Evolutionary conservation across 2,888 invertebrate species (phyloP).

Genomic region (Nasonia oneida): DNA sequence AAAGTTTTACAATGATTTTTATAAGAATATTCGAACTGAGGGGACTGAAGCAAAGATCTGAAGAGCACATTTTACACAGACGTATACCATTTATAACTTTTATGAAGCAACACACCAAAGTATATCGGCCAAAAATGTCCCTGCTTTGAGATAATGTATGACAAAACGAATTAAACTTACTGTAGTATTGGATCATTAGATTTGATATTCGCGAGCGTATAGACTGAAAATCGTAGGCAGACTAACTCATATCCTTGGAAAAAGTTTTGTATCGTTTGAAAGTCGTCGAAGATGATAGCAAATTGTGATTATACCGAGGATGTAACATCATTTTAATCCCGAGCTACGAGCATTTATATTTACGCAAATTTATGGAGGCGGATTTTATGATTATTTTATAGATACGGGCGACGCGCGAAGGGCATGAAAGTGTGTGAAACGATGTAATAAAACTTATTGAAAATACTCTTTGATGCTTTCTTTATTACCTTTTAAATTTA

Average conservation of each 20-base stretch:
- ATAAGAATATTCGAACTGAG: constrained; percentile 22
- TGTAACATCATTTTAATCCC: constrained; percentile 38
- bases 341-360: constrained; percentile 50
- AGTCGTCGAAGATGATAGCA: constrained; percentile 36
- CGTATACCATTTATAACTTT: constrained; percentile 13
- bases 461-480: constrained; percentile 37
- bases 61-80: background rate
- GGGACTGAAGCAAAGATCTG: constrained; percentile 6
- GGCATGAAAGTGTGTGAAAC: constrained; percentile 48
- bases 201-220: constrained; percentile 54
- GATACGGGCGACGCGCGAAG: background rate
- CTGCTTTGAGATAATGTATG: constrained; percentile 31
- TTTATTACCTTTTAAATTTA: constrained; percentile 65
- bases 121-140: constrained; percentile 65
- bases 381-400: constrained; percentile 26
- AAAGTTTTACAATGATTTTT: constrained; percentile 21
- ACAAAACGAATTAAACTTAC: constrained; percentile 18
- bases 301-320: constrained; percentile 54
- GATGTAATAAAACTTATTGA: constrained; percentile 60
- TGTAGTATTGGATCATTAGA: constrained; percentile 46
- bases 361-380: background rate
- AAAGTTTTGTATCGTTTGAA: constrained; percentile 45
- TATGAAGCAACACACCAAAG: constrained; percentile 66
- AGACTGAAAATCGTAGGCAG: constrained; percentile 59
- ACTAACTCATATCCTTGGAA: constrained; percentile 37